Evolutionary conservation across 35 echinoderm and acorn worm genomes (phyloP), one percentile per base, ranked within the genome.

Genomic region (Ophiothrix spiculata): DNA sequence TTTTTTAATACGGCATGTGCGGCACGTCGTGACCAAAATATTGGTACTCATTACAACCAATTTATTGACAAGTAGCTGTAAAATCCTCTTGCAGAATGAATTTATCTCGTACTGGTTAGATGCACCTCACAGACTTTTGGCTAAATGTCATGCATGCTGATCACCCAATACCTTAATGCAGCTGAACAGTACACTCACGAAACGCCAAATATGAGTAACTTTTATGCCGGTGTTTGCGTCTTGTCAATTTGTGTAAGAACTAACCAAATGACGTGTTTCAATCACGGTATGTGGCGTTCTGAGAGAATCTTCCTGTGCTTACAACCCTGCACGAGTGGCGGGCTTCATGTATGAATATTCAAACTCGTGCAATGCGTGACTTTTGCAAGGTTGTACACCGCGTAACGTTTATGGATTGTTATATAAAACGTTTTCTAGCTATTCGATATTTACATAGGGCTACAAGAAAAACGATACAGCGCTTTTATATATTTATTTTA

Each of bases 181-280:
- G 60, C 29, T 25, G 3, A 12, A 28, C 3, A 69, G 1, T 12
- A 69, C 60, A 69, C 60, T 28, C 10, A 69, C 23, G 1, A 25
- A 28, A 15, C 23, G 4, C 8, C 17, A 69, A 69, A 15, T 69
- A 69, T 69, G 60, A 69, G 60, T 69, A 69, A 69, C 10, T 69
- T n/a, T 69, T 69, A 69, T 69, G 60, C 60, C 60, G 29, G 60
- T 28, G 10, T 69, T 15, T 69, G 60, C 29, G 8, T n/a, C 10
- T n/a, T 15, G 60, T n/a, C 60, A 69, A 69, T 69, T 69, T 69
- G 6, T 28, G 16, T 25, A 6, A 12, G 1, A 69, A 6, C 60
- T 69, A 69, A 69, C 60, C 60, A 69, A 69, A 69, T 69, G 17
- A 69, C 60, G 60, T 69, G 60, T 69, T 69, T 69, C 60, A 69